Evolutionary conservation across 2,797 vertebrate genomes (phyloP), one percentile per base, ranked within the genome.

Genomic region (Sorex maritimensis): DNA sequence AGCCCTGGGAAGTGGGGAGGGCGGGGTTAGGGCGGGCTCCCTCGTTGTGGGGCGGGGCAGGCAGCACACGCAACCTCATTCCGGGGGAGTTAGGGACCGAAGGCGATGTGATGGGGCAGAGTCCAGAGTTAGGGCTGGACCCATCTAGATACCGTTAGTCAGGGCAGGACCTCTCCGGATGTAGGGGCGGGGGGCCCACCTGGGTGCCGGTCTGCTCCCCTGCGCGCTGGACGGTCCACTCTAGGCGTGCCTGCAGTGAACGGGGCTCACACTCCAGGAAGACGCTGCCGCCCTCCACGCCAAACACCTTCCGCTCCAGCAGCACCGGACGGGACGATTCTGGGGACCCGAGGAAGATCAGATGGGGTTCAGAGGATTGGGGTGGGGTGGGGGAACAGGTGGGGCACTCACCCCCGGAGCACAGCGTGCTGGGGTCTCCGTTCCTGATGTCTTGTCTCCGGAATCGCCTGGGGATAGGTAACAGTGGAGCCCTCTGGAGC

Each of bases 361-460:
- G 28, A 28, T 24, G 41, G 15, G n/a, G 82, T 26, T 13, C 68
- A 69, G 67, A 7, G 4, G 11, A 52, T 5, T 4, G 72, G 23
- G 34, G 10, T 46, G 0, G 71, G 67, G 55, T 71, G 23, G 11
- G 0, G 34, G 30, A 7, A 28, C 1, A 0, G 10, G 26, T 11
- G 74, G 65, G 44, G 4, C 24, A 93, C 98, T 98, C 97, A 99
- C 99, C 99, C 98, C 99, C 99, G 0, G 99, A 99, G 96, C 99
- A 99, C 52, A 99, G 98, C 0, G 98, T 96, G 38, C 98, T 99
- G 77, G 99, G 99, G 94, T 99, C 99, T 10, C 99, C 99, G 0
- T 99, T 99, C 97, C 99, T 98, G 88, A 99, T 97, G 0, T 99
- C 99, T 96, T 99, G 99, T 0, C 99, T 98, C 41, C 99, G 99